Evolutionary conservation across 1,140 invertebrate genomes (phyloP).

Genomic region (Venturia canescens): DNA sequence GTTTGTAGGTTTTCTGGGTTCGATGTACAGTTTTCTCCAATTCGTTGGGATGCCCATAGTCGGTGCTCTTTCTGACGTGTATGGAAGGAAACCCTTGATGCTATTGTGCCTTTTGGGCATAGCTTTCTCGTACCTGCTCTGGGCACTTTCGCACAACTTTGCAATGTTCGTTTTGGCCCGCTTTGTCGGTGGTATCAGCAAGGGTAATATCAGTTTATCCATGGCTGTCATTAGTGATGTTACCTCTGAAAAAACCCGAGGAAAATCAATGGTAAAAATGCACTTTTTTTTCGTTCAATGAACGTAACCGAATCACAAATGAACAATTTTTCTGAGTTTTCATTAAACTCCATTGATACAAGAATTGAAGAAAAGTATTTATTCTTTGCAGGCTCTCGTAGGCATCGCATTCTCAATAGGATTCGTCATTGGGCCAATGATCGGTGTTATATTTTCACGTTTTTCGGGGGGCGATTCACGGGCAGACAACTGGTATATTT

Average conservation of each 20-base stretch:
- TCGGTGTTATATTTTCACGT: constrained; percentile 93
- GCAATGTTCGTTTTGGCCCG: constrained; percentile 94
- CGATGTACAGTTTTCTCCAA: constrained; percentile 97
- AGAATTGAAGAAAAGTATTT: neutral
- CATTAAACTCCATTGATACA: no score
- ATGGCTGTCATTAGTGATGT: constrained; percentile 98
- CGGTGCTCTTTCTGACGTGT: constrained; percentile 96
- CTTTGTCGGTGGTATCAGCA: constrained; percentile 95
- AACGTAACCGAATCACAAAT: no score
- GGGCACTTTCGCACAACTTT: constrained; percentile 94
- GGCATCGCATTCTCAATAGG: constrained; percentile 98
- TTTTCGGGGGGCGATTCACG: constrained; percentile 78
- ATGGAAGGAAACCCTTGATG: constrained; percentile 93
- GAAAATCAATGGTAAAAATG: constrained; percentile 92
- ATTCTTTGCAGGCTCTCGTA: constrained; percentile 85
- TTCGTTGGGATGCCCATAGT: constrained; percentile 96
- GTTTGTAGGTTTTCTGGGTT: constrained; percentile 90
- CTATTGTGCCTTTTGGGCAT: constrained; percentile 92
- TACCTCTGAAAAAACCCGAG: constrained; percentile 87
- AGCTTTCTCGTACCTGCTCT: constrained; percentile 90
- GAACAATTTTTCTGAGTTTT: no score
- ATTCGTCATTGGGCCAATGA: constrained; percentile 96
- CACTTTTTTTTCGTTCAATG: constrained; percentile 24
- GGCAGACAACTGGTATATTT: constrained; percentile 85
- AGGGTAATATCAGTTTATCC: constrained; percentile 96